phyloP scores from a whole-genome alignment of 2,888 invertebrate species.

The Priapulus caudatus region DNA sequence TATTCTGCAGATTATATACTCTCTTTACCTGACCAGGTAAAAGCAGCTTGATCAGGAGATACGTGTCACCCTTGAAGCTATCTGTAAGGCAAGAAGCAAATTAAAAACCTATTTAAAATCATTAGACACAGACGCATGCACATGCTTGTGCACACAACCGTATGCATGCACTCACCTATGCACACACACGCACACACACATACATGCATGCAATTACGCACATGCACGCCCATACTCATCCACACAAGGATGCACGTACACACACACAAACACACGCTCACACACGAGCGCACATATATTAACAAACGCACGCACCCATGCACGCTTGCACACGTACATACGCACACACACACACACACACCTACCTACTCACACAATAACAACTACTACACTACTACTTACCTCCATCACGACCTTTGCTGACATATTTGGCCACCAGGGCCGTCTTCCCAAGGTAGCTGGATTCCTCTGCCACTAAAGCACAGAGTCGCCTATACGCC shows the following conservation, averaged over 20 bases:
- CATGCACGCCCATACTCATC: too few relatives aligned
- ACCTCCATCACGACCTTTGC: slow-evolving; percentile 32
- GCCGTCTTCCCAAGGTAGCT: slow-evolving; percentile 35
- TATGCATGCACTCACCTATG: too few relatives aligned
- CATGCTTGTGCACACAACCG: background rate
- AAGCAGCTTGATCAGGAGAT: slow-evolving; percentile 66
- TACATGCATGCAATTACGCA: too few relatives aligned
- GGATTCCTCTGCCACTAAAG: slow-evolving; percentile 35
- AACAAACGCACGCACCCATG: too few relatives aligned
- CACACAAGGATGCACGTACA: too few relatives aligned
- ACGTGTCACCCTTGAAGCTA: slow-evolving; percentile 59
- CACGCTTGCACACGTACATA: too few relatives aligned
- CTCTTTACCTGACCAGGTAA: slow-evolving; percentile 69
- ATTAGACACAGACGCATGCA: background rate
- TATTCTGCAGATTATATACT: slow-evolving; percentile 82
- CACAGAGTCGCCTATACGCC: slow-evolving; percentile 36
- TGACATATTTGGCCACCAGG: slow-evolving; percentile 29
- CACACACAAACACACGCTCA: too few relatives aligned
- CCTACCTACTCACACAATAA: background rate
- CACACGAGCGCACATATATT: too few relatives aligned
- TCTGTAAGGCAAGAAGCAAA: background rate
- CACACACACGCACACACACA: too few relatives aligned
- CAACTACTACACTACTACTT: slow-evolving; percentile 6
- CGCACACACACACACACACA: too few relatives aligned
- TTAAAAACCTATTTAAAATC: background rate